phyloP scores from a whole-genome alignment of 1,140 invertebrate genomes.

The Akabosia matsudoensis region DNA sequence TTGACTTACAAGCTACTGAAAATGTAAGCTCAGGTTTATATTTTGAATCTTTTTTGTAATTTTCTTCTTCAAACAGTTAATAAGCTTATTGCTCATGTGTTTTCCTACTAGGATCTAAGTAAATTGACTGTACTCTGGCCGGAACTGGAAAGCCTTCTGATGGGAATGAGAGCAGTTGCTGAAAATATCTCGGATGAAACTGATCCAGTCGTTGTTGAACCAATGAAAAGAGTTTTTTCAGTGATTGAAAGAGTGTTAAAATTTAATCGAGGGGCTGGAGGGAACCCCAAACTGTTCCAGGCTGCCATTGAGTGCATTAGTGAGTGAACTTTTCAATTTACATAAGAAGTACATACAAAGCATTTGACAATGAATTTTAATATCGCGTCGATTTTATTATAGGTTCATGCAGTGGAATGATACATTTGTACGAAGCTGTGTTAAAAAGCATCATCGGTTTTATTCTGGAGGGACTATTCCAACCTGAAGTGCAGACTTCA shows the following conservation, averaged over 20 bases:
- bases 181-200: slow-evolving; percentile 46
- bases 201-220: slow-evolving; percentile 39
- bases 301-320: slow-evolving; percentile 46
- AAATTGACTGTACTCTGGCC: slow-evolving; percentile 17
- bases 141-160: background rate
- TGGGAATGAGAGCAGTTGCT: slow-evolving; percentile 37
- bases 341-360: background rate
- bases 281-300: slow-evolving; percentile 40
- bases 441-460: slow-evolving; percentile 42
- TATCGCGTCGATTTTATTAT: background rate
- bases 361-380: slow-evolving; percentile 1
- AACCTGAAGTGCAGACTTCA: slow-evolving; percentile 35
- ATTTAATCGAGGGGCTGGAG: slow-evolving; percentile 29
- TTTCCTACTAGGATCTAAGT: slow-evolving; percentile 24
- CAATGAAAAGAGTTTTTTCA: slow-evolving; percentile 44
- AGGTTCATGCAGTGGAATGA: slow-evolving; percentile 44
- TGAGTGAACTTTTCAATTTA: slow-evolving; percentile 29
- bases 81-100: background rate
- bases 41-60: background rate
- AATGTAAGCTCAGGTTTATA: too few species aligned
- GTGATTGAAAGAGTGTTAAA: slow-evolving; percentile 40
- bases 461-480: slow-evolving; percentile 42
- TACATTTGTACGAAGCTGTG: slow-evolving; percentile 38
- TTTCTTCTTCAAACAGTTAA: background rate
- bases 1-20: slow-evolving; percentile 30